Evolutionary conservation across 2,797 vertebrate genomes (phyloP).

Genomic region (Catostomus latipinnis): DNA sequence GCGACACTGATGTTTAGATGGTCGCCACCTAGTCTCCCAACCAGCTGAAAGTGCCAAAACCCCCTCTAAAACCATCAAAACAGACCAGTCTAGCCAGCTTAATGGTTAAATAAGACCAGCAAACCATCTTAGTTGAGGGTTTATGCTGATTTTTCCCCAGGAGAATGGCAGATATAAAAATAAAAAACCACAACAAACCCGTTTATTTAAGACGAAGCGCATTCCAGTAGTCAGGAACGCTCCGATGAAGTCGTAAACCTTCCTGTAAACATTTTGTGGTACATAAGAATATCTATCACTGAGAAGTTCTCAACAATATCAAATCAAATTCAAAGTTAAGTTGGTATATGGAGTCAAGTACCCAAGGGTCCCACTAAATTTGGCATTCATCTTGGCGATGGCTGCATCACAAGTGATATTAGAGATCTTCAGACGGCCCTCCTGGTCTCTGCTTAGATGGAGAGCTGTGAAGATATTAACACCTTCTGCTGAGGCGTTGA

Average conservation of each 20-base stretch:
- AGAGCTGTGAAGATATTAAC: slow-evolving; percentile 87
- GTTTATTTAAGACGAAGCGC: slow-evolving; percentile 88
- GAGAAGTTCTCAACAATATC: not conserved
- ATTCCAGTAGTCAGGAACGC: slow-evolving; percentile 86
- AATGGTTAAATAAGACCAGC: too few species aligned
- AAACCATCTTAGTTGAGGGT: too few species aligned
- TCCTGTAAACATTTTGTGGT: slow-evolving; percentile 73
- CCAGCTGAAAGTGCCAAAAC: too few species aligned
- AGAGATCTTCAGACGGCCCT: slow-evolving; percentile 88
- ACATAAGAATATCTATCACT: not conserved
- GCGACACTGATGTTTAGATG: too few species aligned
- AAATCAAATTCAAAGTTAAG: not conserved
- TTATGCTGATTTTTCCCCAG: too few species aligned
- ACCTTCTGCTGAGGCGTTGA: slow-evolving; percentile 90
- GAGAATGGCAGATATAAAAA: too few species aligned
- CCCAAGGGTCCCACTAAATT: slow-evolving; percentile 89
- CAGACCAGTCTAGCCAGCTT: too few species aligned
- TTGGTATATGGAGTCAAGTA: slow-evolving; percentile 57
- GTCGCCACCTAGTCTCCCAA: too few species aligned
- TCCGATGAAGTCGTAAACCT: slow-evolving; percentile 85
- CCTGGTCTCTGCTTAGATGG: slow-evolving; percentile 78
- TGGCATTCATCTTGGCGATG: slow-evolving; percentile 83
- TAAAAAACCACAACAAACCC: slow-evolving; percentile 74
- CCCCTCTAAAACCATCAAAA: too few species aligned
- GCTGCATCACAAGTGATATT: slow-evolving; percentile 87